Base-by-base conservation (phyloP, 2,888 invertebrate species). In the Nomada ruficornis region DNA sequence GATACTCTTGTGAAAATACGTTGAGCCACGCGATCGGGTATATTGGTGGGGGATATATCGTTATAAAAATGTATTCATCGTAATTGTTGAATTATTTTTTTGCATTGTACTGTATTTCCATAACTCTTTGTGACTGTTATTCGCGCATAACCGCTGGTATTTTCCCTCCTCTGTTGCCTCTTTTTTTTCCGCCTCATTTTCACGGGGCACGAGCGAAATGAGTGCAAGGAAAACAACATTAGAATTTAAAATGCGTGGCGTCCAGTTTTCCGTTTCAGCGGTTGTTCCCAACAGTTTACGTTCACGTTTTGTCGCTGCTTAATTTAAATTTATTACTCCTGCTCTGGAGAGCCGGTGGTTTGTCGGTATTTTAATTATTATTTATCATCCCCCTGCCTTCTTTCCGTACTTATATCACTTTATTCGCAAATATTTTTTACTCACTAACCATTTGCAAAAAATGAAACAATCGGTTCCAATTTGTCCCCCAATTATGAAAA, bases 261-360 rank as follows among this genome's bases (percentile, higher is more conserved):
- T 23, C 11, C 42, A 18, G 42, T 20, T 36, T 42, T 54, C 20
- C 23, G n/a, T n/a, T 7, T 54, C 54, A 54, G 18, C 5, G 26
- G 0, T 50, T 13, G n/a, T n/a, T 18, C 9, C 44, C 57, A 69
- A 69, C 13, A 13, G 57, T 69, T 69, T 57, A 69, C n/a, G 23
- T 23, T n/a, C 50, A 26, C 11, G 26, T 23, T 57, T 57, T 57
- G 13, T 10, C 36, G 36, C 7, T 2, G 18, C n/a, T 65, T 29
- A n/a, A 65, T 67, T 67, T 52, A 52, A 29, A 67, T 62, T 62
- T 36, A 36, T 36, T n/a, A 5, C 60, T 9, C 36, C 42, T n/a
- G 23, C 20, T 26, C 23, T 15, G 36, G 50, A 65, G n/a, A 1
- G 47, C 47, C 15, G 47, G 13, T 47, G 47, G 47, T 47, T 47